Base-by-base conservation (phyloP, 2,888 invertebrate genomes). In the Eilema caniola region DNA sequence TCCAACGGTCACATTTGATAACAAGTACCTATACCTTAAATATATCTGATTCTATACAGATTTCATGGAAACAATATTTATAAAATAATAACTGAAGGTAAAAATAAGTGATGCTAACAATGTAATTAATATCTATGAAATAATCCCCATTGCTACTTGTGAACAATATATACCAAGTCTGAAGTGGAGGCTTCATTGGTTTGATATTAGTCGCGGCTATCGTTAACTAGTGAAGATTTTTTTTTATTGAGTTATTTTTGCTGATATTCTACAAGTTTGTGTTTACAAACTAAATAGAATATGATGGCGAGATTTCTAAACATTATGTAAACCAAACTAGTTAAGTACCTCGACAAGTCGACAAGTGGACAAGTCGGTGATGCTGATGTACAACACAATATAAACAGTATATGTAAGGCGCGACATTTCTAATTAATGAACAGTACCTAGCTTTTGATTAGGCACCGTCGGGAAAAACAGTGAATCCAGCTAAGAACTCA, bases 361-460 rank as follows among this genome's bases (percentile, higher is more conserved):
- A 78, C 67, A 69, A 74, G 83, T 83, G 72, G 25, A 25, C 57
- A 23, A 78, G 66, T 82, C 79, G 73, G 70, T 66, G 70, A 78
- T 66, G 77, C 81, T 75, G 72, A 74, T 81, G 79, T 81, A 75
- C 69, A 74, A 78, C 12, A n/a, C 25, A 57, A 77, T 76, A 79
- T 73, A 66, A 74, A 74, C 70, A 71, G 67, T 64, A 74, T 74
- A 74, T 66, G 72, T 71, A 72, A 74, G 74, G 75, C 69, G 74
- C 65, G 70, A 67, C 12, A 37, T 37, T 61, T 70, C 37, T 67
- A 63, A 75, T 33, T 33, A 10, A 33, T 69, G 16, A 7, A 57
- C 57, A 24, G n/a, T 56, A 14, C 12, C 57, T 11, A 12, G 57
- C 3, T 57, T 24, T 57, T 24, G 20, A 10, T 53, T 47, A 20